Conservation (phyloP, 2,113 vertebrate species). For the Campylorhamphus procurvoides region DNA sequence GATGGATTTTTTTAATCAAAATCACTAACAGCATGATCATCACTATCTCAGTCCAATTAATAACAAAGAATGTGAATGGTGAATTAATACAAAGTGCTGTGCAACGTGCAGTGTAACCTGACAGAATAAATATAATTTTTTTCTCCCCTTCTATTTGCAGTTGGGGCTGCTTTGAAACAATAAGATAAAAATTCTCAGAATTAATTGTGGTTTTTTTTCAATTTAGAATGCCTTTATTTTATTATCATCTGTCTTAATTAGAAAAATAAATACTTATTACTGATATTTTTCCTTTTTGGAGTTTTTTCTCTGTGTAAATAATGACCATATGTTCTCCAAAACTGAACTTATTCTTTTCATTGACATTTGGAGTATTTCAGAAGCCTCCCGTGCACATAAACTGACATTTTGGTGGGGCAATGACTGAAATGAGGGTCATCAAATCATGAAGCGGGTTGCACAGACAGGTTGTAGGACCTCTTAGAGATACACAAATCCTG, state of each 20-base stretch:
- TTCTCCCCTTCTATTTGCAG: neutral
- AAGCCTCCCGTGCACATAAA: neutral
- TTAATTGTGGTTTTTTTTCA: neutral
- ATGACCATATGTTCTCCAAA: neutral
- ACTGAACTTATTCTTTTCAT: neutral
- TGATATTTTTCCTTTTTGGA: neutral
- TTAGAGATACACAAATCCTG: neutral
- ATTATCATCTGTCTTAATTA: neutral
- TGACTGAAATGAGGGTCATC: neutral
- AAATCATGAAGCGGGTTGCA: neutral
- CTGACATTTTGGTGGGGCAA: neutral
- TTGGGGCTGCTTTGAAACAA: neutral
- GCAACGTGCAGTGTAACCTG: neutral
- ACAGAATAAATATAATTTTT: neutral
- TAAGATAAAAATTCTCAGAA: neutral
- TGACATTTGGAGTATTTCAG: neutral
- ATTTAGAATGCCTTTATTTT: neutral
- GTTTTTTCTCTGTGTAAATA: neutral
- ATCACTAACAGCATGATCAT: neutral
- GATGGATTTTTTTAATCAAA: neutral
- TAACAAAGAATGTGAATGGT: neutral
- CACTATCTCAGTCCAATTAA: neutral
- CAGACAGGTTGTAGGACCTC: neutral
- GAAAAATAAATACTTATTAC: neutral
- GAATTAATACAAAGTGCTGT: neutral